phyloP scores from a whole-genome alignment of 1,140 invertebrate genomes.

The Carcinoscorpius rotundicauda region DNA sequence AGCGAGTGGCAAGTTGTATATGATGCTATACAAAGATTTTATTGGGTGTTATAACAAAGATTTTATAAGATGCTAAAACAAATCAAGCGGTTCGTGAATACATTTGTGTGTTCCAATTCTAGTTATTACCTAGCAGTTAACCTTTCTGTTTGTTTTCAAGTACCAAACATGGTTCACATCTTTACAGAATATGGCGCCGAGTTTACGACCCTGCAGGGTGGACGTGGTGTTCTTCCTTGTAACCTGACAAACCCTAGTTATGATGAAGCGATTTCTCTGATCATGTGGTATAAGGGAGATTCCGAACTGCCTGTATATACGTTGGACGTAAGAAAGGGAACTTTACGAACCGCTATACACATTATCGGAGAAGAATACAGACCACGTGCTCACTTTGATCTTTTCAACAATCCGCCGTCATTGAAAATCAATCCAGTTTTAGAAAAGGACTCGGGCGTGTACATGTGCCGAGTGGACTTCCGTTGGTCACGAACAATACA shows the following conservation, averaged over 20 bases:
- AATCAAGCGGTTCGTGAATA: too few relatives aligned
- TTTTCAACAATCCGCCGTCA: slow-evolving; percentile 17
- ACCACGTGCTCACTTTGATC: slow-evolving; percentile 23
- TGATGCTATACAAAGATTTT: too few relatives aligned
- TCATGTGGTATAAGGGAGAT: slow-evolving; percentile 75
- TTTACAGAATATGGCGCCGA: too few relatives aligned
- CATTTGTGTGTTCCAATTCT: too few relatives aligned
- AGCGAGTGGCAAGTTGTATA: too few relatives aligned
- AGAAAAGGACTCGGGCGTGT: slow-evolving; percentile 55
- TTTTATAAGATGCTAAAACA: too few relatives aligned
- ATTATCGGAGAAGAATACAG: slow-evolving; percentile 20
- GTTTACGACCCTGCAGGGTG: too few relatives aligned
- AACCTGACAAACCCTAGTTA: slow-evolving; percentile 31
- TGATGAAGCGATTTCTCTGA: slow-evolving; percentile 60
- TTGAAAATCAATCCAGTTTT: slow-evolving; percentile 23
- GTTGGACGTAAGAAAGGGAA: slow-evolving; percentile 22
- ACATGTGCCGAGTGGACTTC: slow-evolving; percentile 78
- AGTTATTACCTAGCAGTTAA: too few relatives aligned
- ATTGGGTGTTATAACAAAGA: too few relatives aligned
- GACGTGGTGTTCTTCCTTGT: too few relatives aligned
- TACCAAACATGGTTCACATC: too few relatives aligned
- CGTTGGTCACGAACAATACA: slow-evolving; percentile 72
- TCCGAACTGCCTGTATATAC: slow-evolving; percentile 30
- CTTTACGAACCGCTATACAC: slow-evolving; percentile 20
- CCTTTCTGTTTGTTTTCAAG: too few relatives aligned